Evolutionary conservation across 2,888 invertebrate species (phyloP).

Genomic region (Drosophila neutralis): DNA sequence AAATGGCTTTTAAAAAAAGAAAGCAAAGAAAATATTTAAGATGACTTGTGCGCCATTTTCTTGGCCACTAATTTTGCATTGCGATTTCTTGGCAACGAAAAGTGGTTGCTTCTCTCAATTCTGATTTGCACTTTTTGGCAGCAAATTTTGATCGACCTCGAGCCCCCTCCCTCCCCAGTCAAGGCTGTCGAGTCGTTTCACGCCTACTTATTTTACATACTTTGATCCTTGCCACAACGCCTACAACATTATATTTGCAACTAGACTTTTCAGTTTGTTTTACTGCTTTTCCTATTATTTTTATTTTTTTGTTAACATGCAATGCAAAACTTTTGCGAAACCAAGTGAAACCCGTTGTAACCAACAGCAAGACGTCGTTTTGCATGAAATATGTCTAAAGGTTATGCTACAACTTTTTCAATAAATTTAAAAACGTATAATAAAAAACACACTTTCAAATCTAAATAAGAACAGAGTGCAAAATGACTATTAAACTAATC

Average conservation of each 20-base stretch:
- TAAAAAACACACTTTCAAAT: conserved; percentile 6
- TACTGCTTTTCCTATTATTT: not conserved
- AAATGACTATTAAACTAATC: conserved; percentile 31
- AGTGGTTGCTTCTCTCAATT: conserved; percentile 13
- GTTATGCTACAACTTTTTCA: conserved; percentile 61
- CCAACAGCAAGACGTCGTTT: conserved; percentile 40
- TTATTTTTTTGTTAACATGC: conserved; percentile 9
- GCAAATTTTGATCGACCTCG: conserved; percentile 6
- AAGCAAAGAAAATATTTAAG: conserved; percentile 21
- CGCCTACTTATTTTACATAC: conserved; percentile 12
- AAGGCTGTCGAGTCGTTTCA: conserved; percentile 22
- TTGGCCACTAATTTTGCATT: conserved; percentile 26
- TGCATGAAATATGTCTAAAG: conserved; percentile 62
- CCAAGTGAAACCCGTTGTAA: conserved; percentile 20
- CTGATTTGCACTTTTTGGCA: conserved; percentile 24
- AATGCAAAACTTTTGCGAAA: conserved; percentile 34
- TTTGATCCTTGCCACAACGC: conserved; percentile 6
- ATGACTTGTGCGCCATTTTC: conserved; percentile 39
- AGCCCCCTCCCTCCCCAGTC: not conserved
- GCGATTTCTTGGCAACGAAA: conserved; percentile 36
- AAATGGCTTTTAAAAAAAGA: conserved; percentile 18
- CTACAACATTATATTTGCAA: conserved; percentile 28
- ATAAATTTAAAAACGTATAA: conserved; percentile 53
- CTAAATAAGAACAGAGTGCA: conserved; percentile 13
- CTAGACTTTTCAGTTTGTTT: conserved; percentile 24